Evolutionary conservation across 2,113 vertebrate genomes (phyloP).

Genomic region (Danio rerio): GRCz12tu NC_133178.1:25753501-25754000

Average conservation of each 20-base stretch:
- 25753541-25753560: not conserved
- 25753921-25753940: not conserved
- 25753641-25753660: constrained; percentile 38
- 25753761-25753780: not conserved
- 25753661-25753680: constrained; percentile 24
- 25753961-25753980: too few species aligned
- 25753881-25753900: constrained; percentile 1
- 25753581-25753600: not conserved
- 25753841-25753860: not conserved
- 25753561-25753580: not conserved
- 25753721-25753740: not conserved
- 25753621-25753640: constrained; percentile 13
- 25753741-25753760: constrained; percentile 4
- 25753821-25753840: not conserved
- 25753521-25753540: not conserved
- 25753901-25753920: not conserved
- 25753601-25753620: not conserved
- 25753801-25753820: constrained; percentile 4
- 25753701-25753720: constrained; percentile 3
- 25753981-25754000: too few species aligned
- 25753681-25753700: constrained; percentile 18
- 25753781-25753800: not conserved
- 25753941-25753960: too few species aligned
- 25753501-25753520: not conserved
- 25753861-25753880: not conserved